A percentile compares a stretch with the other conserved stretches of the same genome.
Evolutionary conservation across 2,888 invertebrate species (phyloP).

Genomic region (Lymantria dispar): DNA sequence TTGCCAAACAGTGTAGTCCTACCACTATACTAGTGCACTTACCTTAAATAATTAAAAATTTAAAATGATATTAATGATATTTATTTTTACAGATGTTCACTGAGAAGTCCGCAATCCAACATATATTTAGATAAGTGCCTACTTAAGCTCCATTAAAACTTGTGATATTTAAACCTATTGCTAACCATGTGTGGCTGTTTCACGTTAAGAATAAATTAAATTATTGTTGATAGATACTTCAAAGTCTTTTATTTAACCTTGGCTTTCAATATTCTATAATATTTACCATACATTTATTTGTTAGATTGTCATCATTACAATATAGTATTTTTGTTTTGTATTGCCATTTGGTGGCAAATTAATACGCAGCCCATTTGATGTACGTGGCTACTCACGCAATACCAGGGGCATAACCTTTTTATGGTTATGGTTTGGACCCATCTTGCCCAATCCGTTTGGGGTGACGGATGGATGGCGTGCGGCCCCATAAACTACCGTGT

Average conservation of each 20-base stretch:
- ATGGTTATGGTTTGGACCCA: too few species aligned
- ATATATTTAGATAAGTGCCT: background rate
- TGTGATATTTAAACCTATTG: constrained; percentile 4
- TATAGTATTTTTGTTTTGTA: too few species aligned
- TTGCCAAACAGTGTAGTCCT: too few species aligned
- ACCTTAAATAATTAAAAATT: too few species aligned
- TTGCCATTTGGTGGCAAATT: too few species aligned
- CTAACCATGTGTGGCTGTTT: background rate
- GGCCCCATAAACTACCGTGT: too few species aligned
- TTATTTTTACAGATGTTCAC: constrained; percentile 16
- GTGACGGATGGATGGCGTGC: too few species aligned
- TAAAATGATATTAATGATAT: background rate
- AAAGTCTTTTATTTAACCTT: constrained; percentile 3
- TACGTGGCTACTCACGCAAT: too few species aligned
- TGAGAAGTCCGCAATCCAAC: constrained; percentile 13
- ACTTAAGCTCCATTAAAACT: constrained; percentile 1
- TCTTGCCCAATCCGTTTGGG: too few species aligned
- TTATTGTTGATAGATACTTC: constrained; percentile 2
- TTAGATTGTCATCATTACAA: background rate
- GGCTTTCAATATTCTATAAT: background rate
- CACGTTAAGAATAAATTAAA: constrained; percentile 2
- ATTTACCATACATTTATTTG: background rate
- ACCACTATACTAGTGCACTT: too few species aligned
- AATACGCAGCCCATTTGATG: too few species aligned
- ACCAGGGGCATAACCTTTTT: too few species aligned